A percentile compares a stretch with the other conserved stretches of the same genome.
phyloP scores from a whole-genome alignment of 2,888 invertebrate genomes.

The Nemotelus nigrinus region DNA sequence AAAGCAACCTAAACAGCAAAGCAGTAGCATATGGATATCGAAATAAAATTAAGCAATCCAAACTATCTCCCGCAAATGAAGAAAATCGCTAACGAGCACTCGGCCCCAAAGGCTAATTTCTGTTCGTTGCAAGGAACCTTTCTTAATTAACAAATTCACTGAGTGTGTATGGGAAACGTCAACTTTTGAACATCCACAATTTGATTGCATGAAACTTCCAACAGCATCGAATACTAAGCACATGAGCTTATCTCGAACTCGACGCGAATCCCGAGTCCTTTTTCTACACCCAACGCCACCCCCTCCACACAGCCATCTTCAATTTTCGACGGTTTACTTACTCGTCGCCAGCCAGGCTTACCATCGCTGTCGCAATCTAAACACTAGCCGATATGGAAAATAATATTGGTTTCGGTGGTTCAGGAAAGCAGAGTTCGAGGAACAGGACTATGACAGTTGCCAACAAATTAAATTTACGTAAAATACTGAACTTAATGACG shows the following conservation, averaged over 20 bases:
- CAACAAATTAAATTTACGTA: constrained; percentile 47
- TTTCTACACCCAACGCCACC: neutral
- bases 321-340: neutral
- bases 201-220: constrained; percentile 39
- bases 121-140: constrained; percentile 30
- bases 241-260: constrained; percentile 25
- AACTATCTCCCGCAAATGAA: constrained; percentile 22
- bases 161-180: constrained; percentile 34
- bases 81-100: constrained; percentile 39
- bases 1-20: too few relatives aligned
- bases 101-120: constrained; percentile 35
- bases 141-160: constrained; percentile 37
- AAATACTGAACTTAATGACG: constrained; percentile 47
- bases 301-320: neutral
- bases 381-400: neutral
- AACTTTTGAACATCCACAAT: constrained; percentile 39
- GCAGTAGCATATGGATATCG: too few relatives aligned
- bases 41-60: neutral
- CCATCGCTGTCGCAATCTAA: too few relatives aligned
- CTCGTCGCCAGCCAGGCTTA: too few relatives aligned
- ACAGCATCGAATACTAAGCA: constrained; percentile 33
- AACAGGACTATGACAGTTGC: constrained; percentile 39
- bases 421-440: constrained; percentile 11
- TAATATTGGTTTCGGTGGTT: neutral
- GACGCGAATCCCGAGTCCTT: neutral